Conservation (phyloP, 2,113 vertebrate species). For the Psettodes erumei region DNA sequence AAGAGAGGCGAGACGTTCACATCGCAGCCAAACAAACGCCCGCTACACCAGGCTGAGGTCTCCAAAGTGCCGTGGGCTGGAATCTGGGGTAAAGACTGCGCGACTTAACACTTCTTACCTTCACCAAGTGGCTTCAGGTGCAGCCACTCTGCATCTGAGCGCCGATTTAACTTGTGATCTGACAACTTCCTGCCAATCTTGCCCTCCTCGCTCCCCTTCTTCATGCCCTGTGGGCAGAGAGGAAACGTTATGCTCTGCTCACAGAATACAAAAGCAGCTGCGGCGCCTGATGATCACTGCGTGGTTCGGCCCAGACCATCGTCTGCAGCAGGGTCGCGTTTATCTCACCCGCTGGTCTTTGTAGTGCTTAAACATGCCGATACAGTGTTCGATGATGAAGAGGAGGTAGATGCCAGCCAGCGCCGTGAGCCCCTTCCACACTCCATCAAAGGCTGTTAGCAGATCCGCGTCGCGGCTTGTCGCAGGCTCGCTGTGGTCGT, state of each 20-base stretch:
- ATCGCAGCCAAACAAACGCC: background rate
- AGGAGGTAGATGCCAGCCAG: constrained; percentile 95
- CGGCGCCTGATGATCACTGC: background rate
- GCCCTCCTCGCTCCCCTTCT: constrained; percentile 84
- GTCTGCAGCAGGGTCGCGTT: background rate
- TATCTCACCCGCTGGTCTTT: constrained; percentile 87
- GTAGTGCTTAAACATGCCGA: constrained; percentile 96
- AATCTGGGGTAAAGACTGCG: background rate
- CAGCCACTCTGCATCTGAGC: constrained; percentile 94
- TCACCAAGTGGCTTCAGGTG: constrained; percentile 91
- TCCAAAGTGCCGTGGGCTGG: background rate
- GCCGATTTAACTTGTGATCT: constrained; percentile 93
- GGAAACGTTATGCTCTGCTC: background rate
- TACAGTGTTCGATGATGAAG: constrained; percentile 97
- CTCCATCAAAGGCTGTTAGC: constrained; percentile 87
- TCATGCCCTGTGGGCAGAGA: constrained; percentile 80
- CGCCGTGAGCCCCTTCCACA: constrained; percentile 95
- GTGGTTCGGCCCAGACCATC: background rate
- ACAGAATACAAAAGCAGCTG: background rate
- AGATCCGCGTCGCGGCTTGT: constrained; percentile 61
- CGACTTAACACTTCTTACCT: constrained; percentile 35
- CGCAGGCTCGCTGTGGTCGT: constrained; percentile 84
- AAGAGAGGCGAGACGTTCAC: background rate
- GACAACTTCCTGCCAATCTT: constrained; percentile 93
- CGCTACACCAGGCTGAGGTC: background rate